Evolutionary conservation across 2,888 invertebrate species (phyloP).

Genomic region (Drosophila macrospina): DNA sequence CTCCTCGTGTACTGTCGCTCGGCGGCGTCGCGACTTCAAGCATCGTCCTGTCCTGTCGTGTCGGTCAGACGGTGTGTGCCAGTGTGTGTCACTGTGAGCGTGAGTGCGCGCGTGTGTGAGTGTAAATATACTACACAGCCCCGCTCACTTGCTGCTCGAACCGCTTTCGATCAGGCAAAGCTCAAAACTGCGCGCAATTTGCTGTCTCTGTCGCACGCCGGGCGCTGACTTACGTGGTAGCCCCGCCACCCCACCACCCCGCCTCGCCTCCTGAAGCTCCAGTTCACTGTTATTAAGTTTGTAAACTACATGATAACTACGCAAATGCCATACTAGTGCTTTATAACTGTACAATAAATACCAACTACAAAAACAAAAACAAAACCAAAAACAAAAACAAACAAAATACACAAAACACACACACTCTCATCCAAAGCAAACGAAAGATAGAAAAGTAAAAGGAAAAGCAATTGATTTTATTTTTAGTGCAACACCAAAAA

Average conservation of each 20-base stretch:
- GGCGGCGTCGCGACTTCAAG: slow-evolving; percentile 38
- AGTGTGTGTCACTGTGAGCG: slow-evolving; percentile 22
- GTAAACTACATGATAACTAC: slow-evolving; percentile 39
- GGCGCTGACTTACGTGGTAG: slow-evolving; percentile 21
- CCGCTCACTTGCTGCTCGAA: neutral
- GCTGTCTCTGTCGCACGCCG: slow-evolving; percentile 62
- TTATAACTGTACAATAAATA: slow-evolving; percentile 79
- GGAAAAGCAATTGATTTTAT: slow-evolving; percentile 79
- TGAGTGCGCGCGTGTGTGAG: slow-evolving; percentile 49
- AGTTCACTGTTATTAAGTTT: slow-evolving; percentile 63
- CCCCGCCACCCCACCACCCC: slow-evolving; percentile 13
- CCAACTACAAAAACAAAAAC: slow-evolving; percentile 31
- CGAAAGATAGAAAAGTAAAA: slow-evolving; percentile 15
- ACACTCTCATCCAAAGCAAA: no score
- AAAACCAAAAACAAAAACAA: slow-evolving; percentile 28
- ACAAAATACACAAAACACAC: neutral
- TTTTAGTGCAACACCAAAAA: slow-evolving; percentile 59
- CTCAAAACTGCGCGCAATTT: slow-evolving; percentile 1
- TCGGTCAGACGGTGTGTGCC: slow-evolving; percentile 9
- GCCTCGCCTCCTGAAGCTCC: slow-evolving; percentile 9
- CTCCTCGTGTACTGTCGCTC: slow-evolving; percentile 42
- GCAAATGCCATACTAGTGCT: slow-evolving; percentile 74
- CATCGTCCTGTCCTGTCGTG: slow-evolving; percentile 25
- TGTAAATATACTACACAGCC: slow-evolving; percentile 50
- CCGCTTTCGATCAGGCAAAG: slow-evolving; percentile 8